Evolutionary conservation across 2,113 vertebrate genomes (phyloP).

Genomic region (Chitala chitala): DNA sequence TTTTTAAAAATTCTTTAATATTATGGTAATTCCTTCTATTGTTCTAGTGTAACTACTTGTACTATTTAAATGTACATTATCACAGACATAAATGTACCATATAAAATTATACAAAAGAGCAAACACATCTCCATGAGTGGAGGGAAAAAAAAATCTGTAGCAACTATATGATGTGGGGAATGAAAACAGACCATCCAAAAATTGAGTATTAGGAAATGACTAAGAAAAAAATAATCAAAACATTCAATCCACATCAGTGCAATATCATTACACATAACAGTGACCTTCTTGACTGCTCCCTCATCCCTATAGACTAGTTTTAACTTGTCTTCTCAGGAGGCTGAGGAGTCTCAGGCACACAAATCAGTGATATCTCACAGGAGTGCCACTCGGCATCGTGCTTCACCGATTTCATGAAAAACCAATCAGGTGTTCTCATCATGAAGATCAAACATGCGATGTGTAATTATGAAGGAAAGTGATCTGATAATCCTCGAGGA

Average conservation of each 20-base stretch:
- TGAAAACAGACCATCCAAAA: conserved; percentile 40
- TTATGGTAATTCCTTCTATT: too few species aligned
- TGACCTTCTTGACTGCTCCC: conserved; percentile 78
- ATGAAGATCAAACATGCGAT: conserved; percentile 94
- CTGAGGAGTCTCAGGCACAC: conserved; percentile 77
- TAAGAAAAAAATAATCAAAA: conserved; percentile 87
- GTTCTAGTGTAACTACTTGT: too few species aligned
- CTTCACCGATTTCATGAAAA: conserved; percentile 98
- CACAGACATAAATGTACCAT: too few species aligned
- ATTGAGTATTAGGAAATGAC: conserved; percentile 62
- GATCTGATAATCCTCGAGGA: conserved; percentile 77
- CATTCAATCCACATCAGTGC: conserved; percentile 85
- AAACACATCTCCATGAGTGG: too few species aligned
- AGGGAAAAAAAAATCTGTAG: conserved; percentile 40
- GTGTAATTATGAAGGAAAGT: conserved; percentile 91
- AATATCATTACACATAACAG: conserved; percentile 98
- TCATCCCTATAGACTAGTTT: conserved; percentile 78
- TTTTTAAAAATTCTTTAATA: too few species aligned
- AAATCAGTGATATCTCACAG: conserved; percentile 93
- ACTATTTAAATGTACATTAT: too few species aligned
- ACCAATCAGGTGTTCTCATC: conserved; percentile 99
- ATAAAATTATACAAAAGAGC: too few species aligned
- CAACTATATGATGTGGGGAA: conserved; percentile 26
- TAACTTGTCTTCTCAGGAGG: conserved; percentile 66
- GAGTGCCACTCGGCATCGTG: conserved; percentile 75